Conservation (phyloP, 1,140 invertebrate genomes). For the Sarcophaga bullata region DNA sequence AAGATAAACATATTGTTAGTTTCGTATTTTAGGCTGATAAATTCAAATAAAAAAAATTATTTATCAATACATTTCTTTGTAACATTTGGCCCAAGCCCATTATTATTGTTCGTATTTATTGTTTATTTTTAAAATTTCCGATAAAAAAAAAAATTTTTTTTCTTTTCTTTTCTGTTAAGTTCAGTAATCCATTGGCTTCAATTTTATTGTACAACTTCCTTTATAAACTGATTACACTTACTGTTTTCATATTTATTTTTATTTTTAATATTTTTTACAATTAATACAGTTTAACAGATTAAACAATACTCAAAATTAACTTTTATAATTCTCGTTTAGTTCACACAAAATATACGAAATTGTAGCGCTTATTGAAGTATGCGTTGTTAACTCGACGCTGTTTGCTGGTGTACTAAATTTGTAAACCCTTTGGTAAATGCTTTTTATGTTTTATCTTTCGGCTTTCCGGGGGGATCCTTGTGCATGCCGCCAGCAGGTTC, state of each 20-base stretch:
- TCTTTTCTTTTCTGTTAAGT: too few species aligned
- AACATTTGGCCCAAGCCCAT: background rate
- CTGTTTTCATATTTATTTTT: slow-evolving; percentile 17
- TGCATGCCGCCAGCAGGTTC: too few species aligned
- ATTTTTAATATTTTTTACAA: background rate
- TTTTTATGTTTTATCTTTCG: background rate
- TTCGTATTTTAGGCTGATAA: background rate
- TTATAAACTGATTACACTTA: background rate
- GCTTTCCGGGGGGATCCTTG: too few species aligned
- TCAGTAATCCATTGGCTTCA: too few species aligned
- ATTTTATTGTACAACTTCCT: background rate
- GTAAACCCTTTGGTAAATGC: slow-evolving; percentile 18
- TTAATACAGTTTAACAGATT: background rate
- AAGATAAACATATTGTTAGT: slow-evolving; percentile 17
- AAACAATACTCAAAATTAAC: too few species aligned
- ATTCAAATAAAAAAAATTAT: too few species aligned
- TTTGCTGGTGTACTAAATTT: slow-evolving; percentile 18
- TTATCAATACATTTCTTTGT: background rate
- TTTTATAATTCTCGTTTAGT: background rate
- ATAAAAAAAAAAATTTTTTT: too few species aligned
- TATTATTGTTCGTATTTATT: background rate
- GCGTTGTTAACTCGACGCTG: slow-evolving; percentile 13
- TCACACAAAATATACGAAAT: background rate
- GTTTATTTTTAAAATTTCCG: background rate
- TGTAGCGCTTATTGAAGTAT: background rate